Conservation (phyloP, 2,113 vertebrate genomes). For the Nyctereutes procyonoides region DNA sequence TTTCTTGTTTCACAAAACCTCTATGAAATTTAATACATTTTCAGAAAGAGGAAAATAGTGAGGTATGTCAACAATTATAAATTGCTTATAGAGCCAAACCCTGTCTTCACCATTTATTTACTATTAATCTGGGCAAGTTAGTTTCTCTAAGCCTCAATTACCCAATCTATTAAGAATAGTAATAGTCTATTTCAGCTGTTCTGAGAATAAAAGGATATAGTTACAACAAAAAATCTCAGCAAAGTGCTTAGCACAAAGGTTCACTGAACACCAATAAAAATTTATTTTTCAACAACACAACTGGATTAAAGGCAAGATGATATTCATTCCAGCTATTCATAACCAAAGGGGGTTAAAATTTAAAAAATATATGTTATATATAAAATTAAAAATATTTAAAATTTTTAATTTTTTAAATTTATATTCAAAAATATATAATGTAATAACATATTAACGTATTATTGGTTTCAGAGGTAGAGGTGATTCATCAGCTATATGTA, state of each 20-base stretch:
- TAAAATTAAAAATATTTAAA: too few relatives aligned
- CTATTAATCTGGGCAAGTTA: background rate
- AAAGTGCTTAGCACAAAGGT: background rate
- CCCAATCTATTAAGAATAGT: background rate
- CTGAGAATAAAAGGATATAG: background rate
- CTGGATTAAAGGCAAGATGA: constrained; percentile 8
- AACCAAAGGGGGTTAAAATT: background rate
- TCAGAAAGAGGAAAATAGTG: background rate
- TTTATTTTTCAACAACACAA: constrained; percentile 49
- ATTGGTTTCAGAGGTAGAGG: background rate
- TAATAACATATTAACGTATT: background rate
- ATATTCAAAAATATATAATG: too few relatives aligned
- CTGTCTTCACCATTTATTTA: constrained; percentile 3
- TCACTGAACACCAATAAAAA: background rate
- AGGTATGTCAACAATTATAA: background rate
- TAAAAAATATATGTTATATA: too few relatives aligned
- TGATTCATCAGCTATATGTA: background rate
- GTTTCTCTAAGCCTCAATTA: background rate
- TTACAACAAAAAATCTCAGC: background rate
- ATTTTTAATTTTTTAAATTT: background rate
- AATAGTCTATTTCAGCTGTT: background rate
- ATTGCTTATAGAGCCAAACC: background rate
- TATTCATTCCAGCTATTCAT: background rate
- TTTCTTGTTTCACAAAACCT: constrained; percentile 12
- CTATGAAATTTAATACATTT: background rate